phyloP scores from a whole-genome alignment of 2,113 vertebrate species.

The Lepus europaeus region DNA sequence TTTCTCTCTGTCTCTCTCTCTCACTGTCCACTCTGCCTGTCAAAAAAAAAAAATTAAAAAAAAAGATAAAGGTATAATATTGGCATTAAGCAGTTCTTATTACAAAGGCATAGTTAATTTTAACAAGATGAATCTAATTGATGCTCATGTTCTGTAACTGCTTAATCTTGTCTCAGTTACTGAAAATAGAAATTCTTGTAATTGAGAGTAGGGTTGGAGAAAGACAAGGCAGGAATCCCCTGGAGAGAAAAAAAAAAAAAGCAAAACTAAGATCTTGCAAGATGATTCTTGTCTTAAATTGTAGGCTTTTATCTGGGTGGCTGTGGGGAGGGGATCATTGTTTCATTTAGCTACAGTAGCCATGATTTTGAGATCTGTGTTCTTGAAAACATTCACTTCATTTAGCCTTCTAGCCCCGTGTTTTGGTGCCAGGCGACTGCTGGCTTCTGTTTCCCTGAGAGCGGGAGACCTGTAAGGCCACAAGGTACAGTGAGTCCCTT shows the following conservation, averaged over 20 bases:
- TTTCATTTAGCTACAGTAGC: slow-evolving; percentile 31
- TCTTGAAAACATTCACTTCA: neutral
- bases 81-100: neutral
- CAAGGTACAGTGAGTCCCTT: neutral
- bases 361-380: neutral
- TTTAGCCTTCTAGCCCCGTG: neutral
- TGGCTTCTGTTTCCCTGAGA: neutral
- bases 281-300: neutral
- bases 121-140: slow-evolving; percentile 8
- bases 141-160: slow-evolving; percentile 9
- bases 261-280: slow-evolving; percentile 3
- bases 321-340: neutral
- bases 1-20: too few species aligned
- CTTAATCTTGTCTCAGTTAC: neutral
- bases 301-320: neutral
- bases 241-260: neutral
- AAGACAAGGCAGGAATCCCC: neutral
- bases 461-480: neutral
- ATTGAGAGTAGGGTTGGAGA: neutral
- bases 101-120: slow-evolving; percentile 20
- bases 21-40: too few species aligned
- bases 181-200: neutral
- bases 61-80: neutral
- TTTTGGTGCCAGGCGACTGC: neutral
- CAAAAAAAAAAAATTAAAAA: too few species aligned